Conservation (phyloP, 2,888 invertebrate genomes). For the Pristionchus japonicus region DNA sequence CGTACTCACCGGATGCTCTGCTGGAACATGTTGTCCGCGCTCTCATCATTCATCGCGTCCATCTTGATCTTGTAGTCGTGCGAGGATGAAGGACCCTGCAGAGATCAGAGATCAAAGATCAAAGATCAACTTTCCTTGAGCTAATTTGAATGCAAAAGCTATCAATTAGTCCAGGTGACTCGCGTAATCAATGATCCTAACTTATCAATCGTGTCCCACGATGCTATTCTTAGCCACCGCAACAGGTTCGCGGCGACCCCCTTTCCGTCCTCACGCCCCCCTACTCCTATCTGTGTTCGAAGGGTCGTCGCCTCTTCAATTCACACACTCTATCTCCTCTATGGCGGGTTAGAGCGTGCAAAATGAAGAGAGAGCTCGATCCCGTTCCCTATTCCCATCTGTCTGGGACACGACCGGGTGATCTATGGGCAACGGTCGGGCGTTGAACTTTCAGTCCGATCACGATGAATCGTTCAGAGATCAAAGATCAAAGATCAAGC, state of each 20-base stretch:
- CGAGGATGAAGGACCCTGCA: constrained; percentile 75
- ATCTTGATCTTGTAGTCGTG: constrained; percentile 70
- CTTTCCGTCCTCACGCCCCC: too few relatives aligned
- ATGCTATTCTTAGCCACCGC: not conserved
- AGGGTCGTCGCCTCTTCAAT: too few relatives aligned
- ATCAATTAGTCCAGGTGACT: too few relatives aligned
- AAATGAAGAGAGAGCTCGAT: too few relatives aligned
- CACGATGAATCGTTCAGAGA: too few relatives aligned
- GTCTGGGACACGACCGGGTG: not conserved
- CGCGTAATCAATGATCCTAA: not conserved
- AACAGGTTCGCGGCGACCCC: constrained; percentile 2
- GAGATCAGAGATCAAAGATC: not conserved
- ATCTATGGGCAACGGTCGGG: not conserved
- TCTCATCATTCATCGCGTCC: constrained; percentile 43
- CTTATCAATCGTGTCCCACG: not conserved
- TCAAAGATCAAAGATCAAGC: not conserved
- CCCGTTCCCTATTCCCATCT: not conserved
- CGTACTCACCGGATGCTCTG: constrained; percentile 43
- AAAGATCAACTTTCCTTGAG: not conserved
- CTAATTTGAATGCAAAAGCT: too few relatives aligned
- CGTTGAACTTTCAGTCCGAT: not conserved
- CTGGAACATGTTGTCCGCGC: constrained; percentile 43
- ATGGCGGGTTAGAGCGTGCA: too few relatives aligned
- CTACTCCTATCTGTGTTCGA: too few relatives aligned
- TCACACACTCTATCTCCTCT: too few relatives aligned